These are phyloP conservation scores for Coptodon bakossiorum DNA, from an alignment of 2,113 vertebrate genomes.

Conservation along the genomic window DNA sequence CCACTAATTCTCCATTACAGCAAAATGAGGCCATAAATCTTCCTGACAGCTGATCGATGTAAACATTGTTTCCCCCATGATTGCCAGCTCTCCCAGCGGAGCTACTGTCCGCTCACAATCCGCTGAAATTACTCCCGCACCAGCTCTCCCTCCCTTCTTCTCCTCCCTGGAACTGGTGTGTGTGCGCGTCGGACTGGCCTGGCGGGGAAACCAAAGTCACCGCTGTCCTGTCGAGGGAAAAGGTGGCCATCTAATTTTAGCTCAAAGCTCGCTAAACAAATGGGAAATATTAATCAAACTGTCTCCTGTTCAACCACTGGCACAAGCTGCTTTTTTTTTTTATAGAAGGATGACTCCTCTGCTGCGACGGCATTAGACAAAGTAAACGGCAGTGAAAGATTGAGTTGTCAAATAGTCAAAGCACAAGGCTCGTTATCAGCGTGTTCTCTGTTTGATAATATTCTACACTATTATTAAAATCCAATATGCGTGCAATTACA, in stretches of 20 bases:
- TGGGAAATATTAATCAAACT: slow-evolving; percentile 79
- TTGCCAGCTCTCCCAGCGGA: slow-evolving; percentile 99
- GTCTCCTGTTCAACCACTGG: slow-evolving; percentile 66
- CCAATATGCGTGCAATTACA: slow-evolving; percentile 67
- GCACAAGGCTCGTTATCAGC: slow-evolving; percentile 61
- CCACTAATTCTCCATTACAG: slow-evolving; percentile 99
- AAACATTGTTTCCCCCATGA: slow-evolving; percentile 99
- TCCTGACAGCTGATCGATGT: slow-evolving; percentile 99
- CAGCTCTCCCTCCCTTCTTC: slow-evolving; percentile 68
- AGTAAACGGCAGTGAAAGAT: slow-evolving; percentile 64
- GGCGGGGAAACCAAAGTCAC: slow-evolving; percentile 76
- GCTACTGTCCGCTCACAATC: slow-evolving; percentile 97
- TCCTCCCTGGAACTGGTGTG: slow-evolving; percentile 28
- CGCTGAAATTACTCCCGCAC: slow-evolving; percentile 91
- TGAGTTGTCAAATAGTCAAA: slow-evolving; percentile 74
- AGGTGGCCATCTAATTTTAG: slow-evolving; percentile 92
- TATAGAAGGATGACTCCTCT: neutral
- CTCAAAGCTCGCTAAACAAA: slow-evolving; percentile 75
- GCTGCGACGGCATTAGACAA: slow-evolving; percentile 31
- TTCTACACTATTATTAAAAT: slow-evolving; percentile 72
- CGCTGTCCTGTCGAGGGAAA: slow-evolving; percentile 70
- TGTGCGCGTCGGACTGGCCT: slow-evolving; percentile 36
- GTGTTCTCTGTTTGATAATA: slow-evolving; percentile 69
- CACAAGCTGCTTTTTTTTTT: slow-evolving; percentile 52
- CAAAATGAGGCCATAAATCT: slow-evolving; percentile 99